phyloP scores from a whole-genome alignment of 2,797 vertebrate species.

The Diglossa cyanea region DNA sequence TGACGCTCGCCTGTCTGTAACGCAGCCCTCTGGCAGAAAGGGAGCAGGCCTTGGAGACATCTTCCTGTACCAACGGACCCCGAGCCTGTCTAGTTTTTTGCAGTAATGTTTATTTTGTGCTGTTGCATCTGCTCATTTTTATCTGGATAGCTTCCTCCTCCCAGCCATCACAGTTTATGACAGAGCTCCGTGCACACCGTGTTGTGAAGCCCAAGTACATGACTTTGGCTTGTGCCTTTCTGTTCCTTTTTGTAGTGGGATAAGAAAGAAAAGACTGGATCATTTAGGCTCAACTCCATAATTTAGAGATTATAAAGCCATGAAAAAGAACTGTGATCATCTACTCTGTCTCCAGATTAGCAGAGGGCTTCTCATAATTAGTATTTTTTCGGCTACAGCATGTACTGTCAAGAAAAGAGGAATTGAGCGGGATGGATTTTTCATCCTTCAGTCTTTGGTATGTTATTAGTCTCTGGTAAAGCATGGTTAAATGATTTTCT shows the following conservation, averaged over 20 bases:
- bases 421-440: neutral
- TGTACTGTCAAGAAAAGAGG: neutral
- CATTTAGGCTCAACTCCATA: neutral
- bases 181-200: accelerated
- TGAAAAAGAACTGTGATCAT: neutral
- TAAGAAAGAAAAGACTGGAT: neutral
- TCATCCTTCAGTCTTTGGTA: neutral
- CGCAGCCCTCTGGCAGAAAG: accelerated
- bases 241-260: neutral
- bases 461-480: neutral
- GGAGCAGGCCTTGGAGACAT: neutral
- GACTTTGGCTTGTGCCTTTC: neutral
- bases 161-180: neutral
- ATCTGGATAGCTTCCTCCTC: neutral
- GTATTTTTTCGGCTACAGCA: neutral
- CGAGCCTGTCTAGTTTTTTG: neutral
- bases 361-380: neutral
- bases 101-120: neutral
- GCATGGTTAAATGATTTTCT: neutral
- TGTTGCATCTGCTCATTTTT: neutral
- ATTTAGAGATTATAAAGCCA: neutral
- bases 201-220: accelerated
- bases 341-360: neutral
- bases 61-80: neutral
- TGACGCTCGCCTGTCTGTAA: neutral